phyloP scores from a whole-genome alignment of 2,113 vertebrate species.

The Lucifuga dentata region DNA sequence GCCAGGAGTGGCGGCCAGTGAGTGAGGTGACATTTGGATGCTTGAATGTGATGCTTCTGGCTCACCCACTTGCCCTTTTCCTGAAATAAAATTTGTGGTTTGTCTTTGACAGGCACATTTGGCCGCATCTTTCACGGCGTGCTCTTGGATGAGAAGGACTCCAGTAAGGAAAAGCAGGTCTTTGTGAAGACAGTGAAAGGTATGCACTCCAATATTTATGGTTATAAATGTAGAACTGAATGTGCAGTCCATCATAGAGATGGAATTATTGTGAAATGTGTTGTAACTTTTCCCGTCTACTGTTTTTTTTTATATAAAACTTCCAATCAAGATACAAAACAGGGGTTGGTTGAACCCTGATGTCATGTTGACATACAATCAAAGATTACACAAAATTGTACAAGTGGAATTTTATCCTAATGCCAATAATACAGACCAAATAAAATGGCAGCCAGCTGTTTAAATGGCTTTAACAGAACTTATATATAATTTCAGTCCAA shows the following conservation, averaged over 20 bases:
- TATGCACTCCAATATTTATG: slow-evolving; percentile 66
- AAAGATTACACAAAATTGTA: not conserved
- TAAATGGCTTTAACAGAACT: slow-evolving; percentile 7
- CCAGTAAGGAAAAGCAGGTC: slow-evolving; percentile 93
- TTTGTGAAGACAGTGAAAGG: slow-evolving; percentile 99
- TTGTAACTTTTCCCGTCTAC: not conserved
- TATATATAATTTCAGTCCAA: not conserved
- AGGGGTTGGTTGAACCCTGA: not conserved
- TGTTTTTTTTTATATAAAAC: no score
- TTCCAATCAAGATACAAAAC: not conserved
- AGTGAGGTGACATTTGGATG: slow-evolving; percentile 50
- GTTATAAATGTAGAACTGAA: not conserved
- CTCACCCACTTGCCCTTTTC: slow-evolving; percentile 37
- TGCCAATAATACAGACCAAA: not conserved
- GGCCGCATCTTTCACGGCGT: slow-evolving; percentile 97
- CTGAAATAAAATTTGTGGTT: slow-evolving; percentile 29
- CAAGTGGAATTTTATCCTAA: no score
- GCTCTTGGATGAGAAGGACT: slow-evolving; percentile 96
- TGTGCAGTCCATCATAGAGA: not conserved
- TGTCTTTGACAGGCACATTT: slow-evolving; percentile 91
- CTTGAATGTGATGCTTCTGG: slow-evolving; percentile 24
- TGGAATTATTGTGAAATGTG: not conserved
- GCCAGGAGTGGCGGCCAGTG: slow-evolving; percentile 22
- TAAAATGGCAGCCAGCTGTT: not conserved
- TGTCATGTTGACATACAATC: not conserved